Base-by-base conservation (phyloP, 2,888 invertebrate genomes). In the Cantharis rustica region DNA sequence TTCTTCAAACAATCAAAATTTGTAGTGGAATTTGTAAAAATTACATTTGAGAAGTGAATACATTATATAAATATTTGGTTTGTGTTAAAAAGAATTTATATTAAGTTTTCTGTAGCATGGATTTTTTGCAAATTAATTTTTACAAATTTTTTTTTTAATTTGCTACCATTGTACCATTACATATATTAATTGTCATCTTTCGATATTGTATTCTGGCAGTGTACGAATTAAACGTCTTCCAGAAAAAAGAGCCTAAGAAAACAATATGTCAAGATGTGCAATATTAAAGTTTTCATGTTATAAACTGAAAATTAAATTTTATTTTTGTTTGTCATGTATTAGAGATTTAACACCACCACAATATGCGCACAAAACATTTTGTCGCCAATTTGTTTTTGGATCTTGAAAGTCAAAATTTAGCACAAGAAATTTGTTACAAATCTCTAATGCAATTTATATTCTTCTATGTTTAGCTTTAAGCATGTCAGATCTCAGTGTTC, bases 201-300 rank as follows among this genome's bases (percentile, higher is more conserved):
- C 74, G 15, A 77, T 79, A 79, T 79, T 79, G 79, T 77, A 73
- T 79, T 79, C 76, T 16, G 79, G 77, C 77, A 76, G 66, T 64
- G 66, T 73, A 74, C 71, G 76, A 78, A 73, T 75, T 73, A 71
- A 72, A 70, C 31, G 79, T 79, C 79, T 79, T 79, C 79, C 79
- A 77, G 64, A 64, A 20, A 16, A 20, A 73, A 77, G 63, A 71
- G 77, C 77, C 79, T 73, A 77, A 75, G 73, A 75, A 79, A 76
- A 77, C 79, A 79, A 79, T 79, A 77, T 79, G 75, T 74, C 72
- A 73, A 31, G 77, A 75, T 79, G 79, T 75, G 79, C 79, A 79
- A 79, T 79, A 77, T 63, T 62, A 71, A 71, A 62, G 23, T 17
- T 71, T 27, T 75, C 70, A 69, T 31, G 47, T 16, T 71, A 71